Percentiles rank a stretch among this genome's conserved stretches.
These are phyloP conservation scores for Drosophila mayri DNA, from an alignment of 1,140 invertebrate species.

Conservation along the genomic window DNA sequence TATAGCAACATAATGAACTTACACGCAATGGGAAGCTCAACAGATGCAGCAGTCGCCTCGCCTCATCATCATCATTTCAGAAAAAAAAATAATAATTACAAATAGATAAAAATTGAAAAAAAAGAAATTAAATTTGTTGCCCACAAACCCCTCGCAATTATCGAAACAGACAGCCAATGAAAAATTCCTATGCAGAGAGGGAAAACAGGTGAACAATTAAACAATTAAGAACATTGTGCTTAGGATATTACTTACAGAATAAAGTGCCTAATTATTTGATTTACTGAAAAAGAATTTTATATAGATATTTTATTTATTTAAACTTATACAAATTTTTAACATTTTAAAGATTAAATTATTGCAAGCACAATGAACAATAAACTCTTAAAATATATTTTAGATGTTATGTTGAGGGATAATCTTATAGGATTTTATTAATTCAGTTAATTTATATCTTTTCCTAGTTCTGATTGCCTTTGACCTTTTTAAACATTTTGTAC, in stretches of 20 bases:
- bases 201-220: slow-evolving; percentile 21
- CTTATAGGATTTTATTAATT: too few relatives aligned
- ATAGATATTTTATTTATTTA: neutral
- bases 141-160: slow-evolving; percentile 28
- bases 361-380: too few relatives aligned
- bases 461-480: too few relatives aligned
- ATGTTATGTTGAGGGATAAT: too few relatives aligned
- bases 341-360: too few relatives aligned
- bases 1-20: slow-evolving; percentile 72
- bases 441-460: neutral
- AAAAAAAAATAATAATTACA: slow-evolving; percentile 20
- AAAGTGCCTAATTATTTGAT: neutral
- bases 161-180: slow-evolving; percentile 31
- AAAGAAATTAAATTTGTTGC: neutral
- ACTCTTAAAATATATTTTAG: too few relatives aligned
- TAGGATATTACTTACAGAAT: neutral
- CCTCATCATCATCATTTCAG: slow-evolving; percentile 36
- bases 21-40: slow-evolving; percentile 84
- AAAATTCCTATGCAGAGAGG: slow-evolving; percentile 21
- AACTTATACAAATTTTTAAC: too few relatives aligned
- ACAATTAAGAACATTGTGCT: slow-evolving; percentile 10
- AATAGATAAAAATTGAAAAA: slow-evolving; percentile 2
- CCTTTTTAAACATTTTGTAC: neutral
- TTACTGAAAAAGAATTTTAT: neutral
- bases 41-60: slow-evolving; percentile 64